Conservation (phyloP, 2,888 invertebrate species). For the Koerneria pararmatus region DNA sequence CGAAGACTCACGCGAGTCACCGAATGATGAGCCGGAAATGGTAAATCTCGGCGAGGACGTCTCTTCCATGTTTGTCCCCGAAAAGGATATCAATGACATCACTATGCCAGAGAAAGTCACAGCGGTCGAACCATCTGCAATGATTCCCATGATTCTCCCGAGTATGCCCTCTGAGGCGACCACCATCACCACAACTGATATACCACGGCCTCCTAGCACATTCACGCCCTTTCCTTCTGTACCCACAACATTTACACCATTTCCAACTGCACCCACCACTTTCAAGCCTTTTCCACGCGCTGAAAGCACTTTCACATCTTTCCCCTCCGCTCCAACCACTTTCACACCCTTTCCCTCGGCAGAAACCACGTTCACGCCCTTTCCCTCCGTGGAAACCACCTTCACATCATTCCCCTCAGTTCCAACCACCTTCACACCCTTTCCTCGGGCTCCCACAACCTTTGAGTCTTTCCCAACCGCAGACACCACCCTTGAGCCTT, state of each 20-base stretch:
- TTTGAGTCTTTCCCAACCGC: constrained; percentile 11
- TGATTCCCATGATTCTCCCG: background rate
- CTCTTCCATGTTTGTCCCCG: background rate
- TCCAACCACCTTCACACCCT: constrained; percentile 9
- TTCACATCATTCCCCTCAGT: constrained; percentile 21
- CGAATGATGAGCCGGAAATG: background rate
- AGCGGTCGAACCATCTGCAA: background rate
- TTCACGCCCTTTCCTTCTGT: background rate
- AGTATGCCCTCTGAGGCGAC: background rate
- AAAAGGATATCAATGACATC: background rate
- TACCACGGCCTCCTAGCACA: constrained; percentile 25
- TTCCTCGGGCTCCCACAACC: constrained; percentile 6
- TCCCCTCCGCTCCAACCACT: constrained; percentile 16
- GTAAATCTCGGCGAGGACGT: background rate
- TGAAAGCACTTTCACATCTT: constrained; percentile 19
- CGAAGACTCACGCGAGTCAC: too few species aligned
- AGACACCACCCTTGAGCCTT: constrained; percentile 3
- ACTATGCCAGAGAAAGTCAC: background rate
- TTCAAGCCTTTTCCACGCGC: constrained; percentile 22
- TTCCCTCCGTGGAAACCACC: constrained; percentile 16
- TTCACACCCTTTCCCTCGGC: constrained; percentile 23
- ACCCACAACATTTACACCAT: constrained; percentile 14
- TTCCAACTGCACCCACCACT: constrained; percentile 13
- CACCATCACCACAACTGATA: background rate
- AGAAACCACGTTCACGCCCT: constrained; percentile 19